These are phyloP conservation scores for Sinocyclocheilus rhinocerous DNA, from an alignment of 2,113 vertebrate genomes.

Conservation along the genomic window DNA sequence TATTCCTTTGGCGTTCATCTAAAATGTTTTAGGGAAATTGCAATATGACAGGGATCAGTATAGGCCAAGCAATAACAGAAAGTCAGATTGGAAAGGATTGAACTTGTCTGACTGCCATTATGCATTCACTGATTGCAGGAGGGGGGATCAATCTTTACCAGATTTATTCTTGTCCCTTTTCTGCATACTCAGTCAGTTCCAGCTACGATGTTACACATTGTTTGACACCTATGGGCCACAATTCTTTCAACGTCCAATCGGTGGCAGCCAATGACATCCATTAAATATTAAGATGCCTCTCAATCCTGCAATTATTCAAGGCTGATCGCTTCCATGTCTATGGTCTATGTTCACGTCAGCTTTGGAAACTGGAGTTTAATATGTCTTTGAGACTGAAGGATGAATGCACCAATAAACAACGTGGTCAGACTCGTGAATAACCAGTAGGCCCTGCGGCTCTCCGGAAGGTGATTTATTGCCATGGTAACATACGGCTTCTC, in stretches of 20 bases:
- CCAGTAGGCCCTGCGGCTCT: conserved; percentile 38
- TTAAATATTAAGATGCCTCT: conserved; percentile 38
- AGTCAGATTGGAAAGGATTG: conserved; percentile 55
- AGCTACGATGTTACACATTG: conserved; percentile 25
- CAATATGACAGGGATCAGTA: conserved; percentile 55
- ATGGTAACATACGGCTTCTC: conserved; percentile 21
- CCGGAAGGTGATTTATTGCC: conserved; percentile 47
- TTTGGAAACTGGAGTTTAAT: conserved; percentile 8
- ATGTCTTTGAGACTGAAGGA: conserved; percentile 44
- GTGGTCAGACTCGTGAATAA: conserved; percentile 40
- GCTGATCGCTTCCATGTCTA: not conserved
- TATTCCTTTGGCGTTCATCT: conserved; percentile 55
- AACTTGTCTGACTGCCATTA: conserved; percentile 47
- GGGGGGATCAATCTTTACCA: conserved; percentile 46
- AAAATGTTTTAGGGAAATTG: conserved; percentile 65
- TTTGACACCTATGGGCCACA: conserved; percentile 30
- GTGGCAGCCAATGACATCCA: not conserved
- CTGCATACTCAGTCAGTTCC: conserved; percentile 20
- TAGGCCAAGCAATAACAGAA: conserved; percentile 55
- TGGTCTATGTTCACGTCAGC: not conserved
- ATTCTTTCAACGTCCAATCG: not conserved
- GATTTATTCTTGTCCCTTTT: conserved; percentile 27
- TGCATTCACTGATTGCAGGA: conserved; percentile 53
- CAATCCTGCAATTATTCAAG: conserved; percentile 23
- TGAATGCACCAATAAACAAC: conserved; percentile 34